Evolutionary conservation across 2,888 invertebrate species (phyloP).

Genomic region (Hirtodrosophila cameraria): DNA sequence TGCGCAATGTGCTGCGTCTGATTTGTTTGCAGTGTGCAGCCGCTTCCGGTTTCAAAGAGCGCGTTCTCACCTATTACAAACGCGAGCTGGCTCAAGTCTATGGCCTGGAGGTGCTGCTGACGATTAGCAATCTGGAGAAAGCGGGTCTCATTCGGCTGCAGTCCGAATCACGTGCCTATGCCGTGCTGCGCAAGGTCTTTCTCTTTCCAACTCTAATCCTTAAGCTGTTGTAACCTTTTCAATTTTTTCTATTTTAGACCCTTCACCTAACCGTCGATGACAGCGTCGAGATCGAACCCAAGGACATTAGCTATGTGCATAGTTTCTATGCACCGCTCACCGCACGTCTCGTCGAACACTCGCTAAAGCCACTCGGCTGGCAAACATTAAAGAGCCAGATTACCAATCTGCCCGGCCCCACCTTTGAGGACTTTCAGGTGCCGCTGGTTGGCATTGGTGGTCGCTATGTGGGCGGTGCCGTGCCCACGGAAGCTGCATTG

Average conservation of each 20-base stretch:
- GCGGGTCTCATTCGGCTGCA: conserved; percentile 92
- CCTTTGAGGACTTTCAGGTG: conserved; percentile 88
- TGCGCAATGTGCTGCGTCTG: conserved; percentile 93
- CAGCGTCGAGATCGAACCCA: conserved; percentile 91
- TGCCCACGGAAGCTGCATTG: conserved; percentile 86
- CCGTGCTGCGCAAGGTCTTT: conserved; percentile 91
- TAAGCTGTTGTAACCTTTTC: too few relatives aligned
- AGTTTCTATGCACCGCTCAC: conserved; percentile 97
- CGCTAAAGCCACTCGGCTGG: conserved; percentile 91
- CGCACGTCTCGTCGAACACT: conserved; percentile 92
- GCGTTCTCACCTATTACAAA: conserved; percentile 90
- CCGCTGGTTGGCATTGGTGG: conserved; percentile 86
- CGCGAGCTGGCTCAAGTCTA: conserved; percentile 92
- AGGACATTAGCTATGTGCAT: conserved; percentile 95
- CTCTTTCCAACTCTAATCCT: too few relatives aligned
- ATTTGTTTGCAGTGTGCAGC: conserved; percentile 97
- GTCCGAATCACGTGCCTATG: conserved; percentile 89
- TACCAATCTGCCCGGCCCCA: conserved; percentile 90
- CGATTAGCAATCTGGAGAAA: conserved; percentile 93
- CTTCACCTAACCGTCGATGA: conserved; percentile 95
- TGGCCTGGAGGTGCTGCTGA: conserved; percentile 92
- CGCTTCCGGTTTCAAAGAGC: conserved; percentile 96
- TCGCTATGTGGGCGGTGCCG: conserved; percentile 86
- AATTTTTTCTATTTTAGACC: conserved; percentile 85
- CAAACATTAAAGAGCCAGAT: conserved; percentile 92